Evolutionary conservation across 2,797 vertebrate species (phyloP), one percentile per base, ranked within the genome.

Genomic region (Acanthiza pusilla): DNA sequence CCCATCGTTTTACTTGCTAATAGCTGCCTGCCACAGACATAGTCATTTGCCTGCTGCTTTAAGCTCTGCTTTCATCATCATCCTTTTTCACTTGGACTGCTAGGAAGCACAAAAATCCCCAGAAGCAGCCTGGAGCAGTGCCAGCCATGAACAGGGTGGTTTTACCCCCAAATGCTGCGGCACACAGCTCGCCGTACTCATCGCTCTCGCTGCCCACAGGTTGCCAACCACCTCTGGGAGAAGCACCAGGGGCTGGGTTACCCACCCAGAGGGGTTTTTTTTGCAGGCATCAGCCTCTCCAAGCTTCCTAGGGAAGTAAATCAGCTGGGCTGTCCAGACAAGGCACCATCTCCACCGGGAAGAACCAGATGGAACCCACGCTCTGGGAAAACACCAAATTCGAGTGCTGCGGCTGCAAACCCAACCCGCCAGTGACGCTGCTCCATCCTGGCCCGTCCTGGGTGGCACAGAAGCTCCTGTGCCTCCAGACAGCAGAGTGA

Each of bases 91-190:
- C 78, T 87, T 62, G 53, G n/a, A 75, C 47, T 89, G 48, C 89
- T 87, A 79, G 71, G 54, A 92, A 95, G 77, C 34, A 84, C 0
- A 0, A 68, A 91, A 94, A 94, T 79, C 80, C 90, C 74, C 81
- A 90, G 66, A 62, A 92, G 89, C 71, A 88, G 78, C 36, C 40
- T 40, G 17, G 67, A 62, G 83, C 80, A 95, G n/a, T 88, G 74
- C n/a, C n/a, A 20, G 85, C 63, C 53, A 38, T 10, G 79, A 67
- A 22, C 53, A 87, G 1, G 3, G 79, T 53, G 27, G 60, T 70
- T 85, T 66, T 66, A 70, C 19, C 68, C 63, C 53, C 11, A 25
- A 75, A 76, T 38, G 38, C 38, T 1, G 11, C 51, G 20, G 76
- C 58, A 27, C 60, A 58, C 1, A 7, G 80, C 85, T 93, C 10